Evolutionary conservation across 2,888 invertebrate species (phyloP), one percentile per base, ranked within the genome.

Genomic region (Trissoscelio sp.): DNA sequence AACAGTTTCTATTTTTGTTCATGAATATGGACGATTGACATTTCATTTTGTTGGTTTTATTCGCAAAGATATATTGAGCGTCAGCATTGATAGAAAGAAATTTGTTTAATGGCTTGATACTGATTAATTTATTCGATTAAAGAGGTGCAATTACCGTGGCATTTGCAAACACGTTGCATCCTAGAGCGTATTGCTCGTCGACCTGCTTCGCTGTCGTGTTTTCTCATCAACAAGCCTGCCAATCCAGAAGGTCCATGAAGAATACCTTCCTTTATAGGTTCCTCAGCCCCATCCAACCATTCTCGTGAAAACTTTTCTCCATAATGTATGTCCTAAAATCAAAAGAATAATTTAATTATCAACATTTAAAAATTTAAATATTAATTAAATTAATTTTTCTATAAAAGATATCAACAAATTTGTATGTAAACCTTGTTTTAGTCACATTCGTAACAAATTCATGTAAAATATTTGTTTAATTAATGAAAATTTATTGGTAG

Each of bases 191-290:
- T 94, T 12, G 94, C 94, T 92, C 97, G 93, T 91, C 98, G 93
- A 72, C 98, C 98, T 74, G 97, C 98, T 89, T 97, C 97, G 89
- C 97, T 97, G 91, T 98, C 98, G 92, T 98, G 98, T 34, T 97
- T 93, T 91, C 97, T 97, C 95, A 98, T 97, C 58, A 97, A 92
- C 73, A 90, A 89, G 60, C 91, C 91, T 39, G 91, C 91, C 81
- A 91, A 83, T 82, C 90, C 88, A 60, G 88, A 88, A 14, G 88
- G 86, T 37, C 90, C 87, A 46, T 88, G 86, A 28, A 86, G 82
- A 31, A 85, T 83, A 62, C 94, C 94, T 24, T 96, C 95, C 14
- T 94, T 94, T 72, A 94, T 93, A 64, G 93, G 93, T 86, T 95
- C 95, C 92, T 97, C 97, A 85, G 94, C 94, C 0, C 96, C 94